Conservation (phyloP, 2,888 invertebrate genomes). For the Apeira syringaria region DNA sequence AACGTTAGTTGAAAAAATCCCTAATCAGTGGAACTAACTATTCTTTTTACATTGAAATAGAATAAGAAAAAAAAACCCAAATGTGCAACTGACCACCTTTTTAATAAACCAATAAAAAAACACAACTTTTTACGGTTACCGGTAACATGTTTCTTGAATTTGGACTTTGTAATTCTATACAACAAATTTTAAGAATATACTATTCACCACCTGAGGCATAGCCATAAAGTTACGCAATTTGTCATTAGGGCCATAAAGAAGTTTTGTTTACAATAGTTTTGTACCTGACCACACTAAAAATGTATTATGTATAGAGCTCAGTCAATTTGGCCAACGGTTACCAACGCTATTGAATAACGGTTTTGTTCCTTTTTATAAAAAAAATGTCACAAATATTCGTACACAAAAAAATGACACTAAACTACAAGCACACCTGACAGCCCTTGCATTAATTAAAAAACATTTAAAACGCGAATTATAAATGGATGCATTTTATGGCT, state of each 20-base stretch:
- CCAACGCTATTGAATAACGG: constrained; percentile 2
- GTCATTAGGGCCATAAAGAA: constrained; percentile 55
- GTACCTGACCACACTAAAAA: constrained; percentile 54
- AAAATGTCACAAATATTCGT: not conserved
- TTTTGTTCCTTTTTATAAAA: not conserved
- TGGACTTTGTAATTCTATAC: constrained; percentile 32
- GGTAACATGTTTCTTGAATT: constrained; percentile 29
- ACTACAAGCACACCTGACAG: not conserved
- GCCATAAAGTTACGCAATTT: constrained; percentile 62
- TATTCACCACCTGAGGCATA: constrained; percentile 44
- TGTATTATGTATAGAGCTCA: constrained; percentile 32
- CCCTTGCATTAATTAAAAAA: not conserved
- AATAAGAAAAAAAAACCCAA: too few relatives aligned
- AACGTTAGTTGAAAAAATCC: too few relatives aligned
- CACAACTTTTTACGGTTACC: too few relatives aligned
- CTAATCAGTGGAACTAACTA: too few relatives aligned
- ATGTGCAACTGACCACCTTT: too few relatives aligned
- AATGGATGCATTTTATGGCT: constrained; percentile 20
- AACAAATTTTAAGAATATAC: constrained; percentile 36
- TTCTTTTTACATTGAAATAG: too few relatives aligned
- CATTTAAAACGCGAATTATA: not conserved
- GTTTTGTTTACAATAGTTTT: constrained; percentile 52
- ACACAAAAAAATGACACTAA: not conserved
- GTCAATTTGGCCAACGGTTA: constrained; percentile 14
- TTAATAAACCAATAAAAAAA: constrained; percentile 1